Percentiles rank a stretch among this genome's conserved stretches.
Evolutionary conservation across 2,797 vertebrate species (phyloP).

Genomic region (Poecile montanus): DNA sequence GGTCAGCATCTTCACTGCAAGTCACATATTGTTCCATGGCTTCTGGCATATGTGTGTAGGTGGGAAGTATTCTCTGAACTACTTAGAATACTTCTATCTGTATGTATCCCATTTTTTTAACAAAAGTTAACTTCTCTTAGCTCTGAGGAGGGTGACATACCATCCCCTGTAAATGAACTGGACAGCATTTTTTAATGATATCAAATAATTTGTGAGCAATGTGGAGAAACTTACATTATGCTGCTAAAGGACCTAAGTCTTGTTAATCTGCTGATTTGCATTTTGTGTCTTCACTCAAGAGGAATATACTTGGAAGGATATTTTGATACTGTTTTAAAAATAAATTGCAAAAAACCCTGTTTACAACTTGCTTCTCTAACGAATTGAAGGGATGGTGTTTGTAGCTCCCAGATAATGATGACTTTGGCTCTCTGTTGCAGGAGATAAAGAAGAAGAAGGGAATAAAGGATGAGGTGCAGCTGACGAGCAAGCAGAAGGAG

Average conservation of each 20-base stretch:
- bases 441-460: conserved; percentile 98
- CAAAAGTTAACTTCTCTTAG: neutral
- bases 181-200: neutral
- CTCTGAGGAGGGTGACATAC: neutral
- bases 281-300: neutral
- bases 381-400: neutral
- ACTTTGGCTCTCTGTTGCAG: conserved; percentile 65
- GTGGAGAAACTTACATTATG: neutral
- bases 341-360: neutral
- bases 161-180: neutral
- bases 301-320: neutral
- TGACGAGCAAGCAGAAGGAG: conserved; percentile 96
- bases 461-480: conserved; percentile 94
- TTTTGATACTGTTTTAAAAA: conserved; percentile 3
- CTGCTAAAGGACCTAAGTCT: neutral
- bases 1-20: neutral
- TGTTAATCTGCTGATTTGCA: neutral
- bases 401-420: neutral
- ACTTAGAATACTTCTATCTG: neutral
- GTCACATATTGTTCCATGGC: neutral
- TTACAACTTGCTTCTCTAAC: neutral
- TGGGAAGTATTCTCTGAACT: neutral
- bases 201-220: neutral
- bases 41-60: neutral
- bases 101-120: neutral